These are phyloP conservation scores for Cygnus olor DNA, from an alignment of 2,797 vertebrate species.

Conservation along the genomic window DNA sequence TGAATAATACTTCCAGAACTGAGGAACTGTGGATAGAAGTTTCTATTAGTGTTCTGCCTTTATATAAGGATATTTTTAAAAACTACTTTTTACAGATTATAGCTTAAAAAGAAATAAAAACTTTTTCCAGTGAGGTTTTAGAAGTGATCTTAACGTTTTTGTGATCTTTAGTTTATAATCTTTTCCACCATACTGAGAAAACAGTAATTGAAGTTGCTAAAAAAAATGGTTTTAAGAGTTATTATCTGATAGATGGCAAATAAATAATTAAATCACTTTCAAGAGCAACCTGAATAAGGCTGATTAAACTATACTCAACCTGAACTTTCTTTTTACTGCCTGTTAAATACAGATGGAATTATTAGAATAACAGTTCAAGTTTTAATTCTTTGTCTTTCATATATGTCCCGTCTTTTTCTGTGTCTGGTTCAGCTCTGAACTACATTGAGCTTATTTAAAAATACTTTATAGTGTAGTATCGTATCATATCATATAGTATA, in stretches of 20 bases:
- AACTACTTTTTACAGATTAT: background rate
- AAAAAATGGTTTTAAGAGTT: background rate
- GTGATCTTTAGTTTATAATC: background rate
- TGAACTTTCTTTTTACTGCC: background rate
- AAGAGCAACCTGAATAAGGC: background rate
- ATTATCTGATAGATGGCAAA: background rate
- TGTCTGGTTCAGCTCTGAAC: background rate
- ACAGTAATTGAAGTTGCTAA: background rate
- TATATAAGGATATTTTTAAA: background rate
- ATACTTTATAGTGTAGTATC: background rate
- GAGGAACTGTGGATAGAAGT: background rate
- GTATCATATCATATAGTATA: too few species aligned
- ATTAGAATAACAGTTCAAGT: background rate
- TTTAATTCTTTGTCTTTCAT: background rate
- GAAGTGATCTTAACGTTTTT: background rate
- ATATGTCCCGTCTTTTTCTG: background rate
- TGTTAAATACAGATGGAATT: background rate
- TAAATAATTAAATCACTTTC: background rate
- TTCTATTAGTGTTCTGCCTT: background rate
- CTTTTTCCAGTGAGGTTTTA: background rate
- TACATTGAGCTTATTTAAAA: background rate
- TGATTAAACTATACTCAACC: background rate
- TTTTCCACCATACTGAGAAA: background rate
- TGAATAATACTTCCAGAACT: background rate
- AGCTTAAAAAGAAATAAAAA: background rate